Conservation (phyloP, 2,113 vertebrate species). For the Speoplatyrhinus poulsoni region DNA sequence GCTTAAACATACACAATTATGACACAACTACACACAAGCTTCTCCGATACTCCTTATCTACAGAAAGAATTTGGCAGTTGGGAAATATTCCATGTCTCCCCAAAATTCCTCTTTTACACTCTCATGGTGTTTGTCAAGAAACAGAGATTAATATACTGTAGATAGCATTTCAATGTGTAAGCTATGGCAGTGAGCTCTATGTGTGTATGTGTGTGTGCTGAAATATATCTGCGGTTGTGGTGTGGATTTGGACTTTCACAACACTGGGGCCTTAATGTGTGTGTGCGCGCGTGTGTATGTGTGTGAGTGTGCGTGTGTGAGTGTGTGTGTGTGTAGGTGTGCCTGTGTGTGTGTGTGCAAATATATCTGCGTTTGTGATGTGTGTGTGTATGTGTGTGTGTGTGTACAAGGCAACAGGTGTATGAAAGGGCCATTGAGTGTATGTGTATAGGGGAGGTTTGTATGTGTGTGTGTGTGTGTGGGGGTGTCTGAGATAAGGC, state of each 20-base stretch:
- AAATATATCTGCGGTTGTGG: slow-evolving; percentile 9
- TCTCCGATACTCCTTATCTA: slow-evolving; percentile 18
- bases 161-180: slow-evolving; percentile 40
- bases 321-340: slow-evolving; percentile 18
- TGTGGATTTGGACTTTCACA: neutral
- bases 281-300: slow-evolving; percentile 10
- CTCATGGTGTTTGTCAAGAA: neutral
- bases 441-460: slow-evolving; percentile 20
- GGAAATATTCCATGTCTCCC: slow-evolving; percentile 42
- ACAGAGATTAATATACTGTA: slow-evolving; percentile 15
- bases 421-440: slow-evolving; percentile 14
- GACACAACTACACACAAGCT: no score
- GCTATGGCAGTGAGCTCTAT: neutral
- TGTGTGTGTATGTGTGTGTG: slow-evolving; percentile 22
- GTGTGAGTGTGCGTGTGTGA: slow-evolving; percentile 3
- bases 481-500: slow-evolving; percentile 53
- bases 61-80: slow-evolving; percentile 50
- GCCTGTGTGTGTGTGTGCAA: slow-evolving; percentile 17
- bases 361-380: slow-evolving; percentile 12
- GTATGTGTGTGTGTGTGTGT: slow-evolving; percentile 18
- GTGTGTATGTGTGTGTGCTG: slow-evolving; percentile 5
- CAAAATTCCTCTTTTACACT: slow-evolving; percentile 31
- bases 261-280: neutral
- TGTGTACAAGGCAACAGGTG: slow-evolving; percentile 19
- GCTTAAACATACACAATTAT: no score